Evolutionary conservation across 2,888 invertebrate species (phyloP).

Genomic region (Caenorhabditis parvicauda): DNA sequence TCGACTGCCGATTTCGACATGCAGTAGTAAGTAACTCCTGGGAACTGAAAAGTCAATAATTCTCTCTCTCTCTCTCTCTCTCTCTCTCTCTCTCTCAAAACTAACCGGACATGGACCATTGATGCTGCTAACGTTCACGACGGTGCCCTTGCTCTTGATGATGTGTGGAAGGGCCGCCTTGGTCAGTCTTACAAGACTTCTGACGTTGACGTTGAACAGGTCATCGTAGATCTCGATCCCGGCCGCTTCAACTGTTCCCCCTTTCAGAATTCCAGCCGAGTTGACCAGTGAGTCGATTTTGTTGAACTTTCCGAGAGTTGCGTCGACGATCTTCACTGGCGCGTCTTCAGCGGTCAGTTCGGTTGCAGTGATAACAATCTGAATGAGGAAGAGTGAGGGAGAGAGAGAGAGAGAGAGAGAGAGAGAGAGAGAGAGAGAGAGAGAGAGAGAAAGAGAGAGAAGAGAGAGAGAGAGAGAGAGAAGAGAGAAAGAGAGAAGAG

Average conservation of each 20-base stretch:
- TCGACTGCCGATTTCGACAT: slow-evolving; percentile 90
- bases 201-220: slow-evolving; percentile 79
- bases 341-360: slow-evolving; percentile 62
- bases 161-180: slow-evolving; percentile 57
- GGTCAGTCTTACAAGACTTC: slow-evolving; percentile 60
- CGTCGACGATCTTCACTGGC: slow-evolving; percentile 40
- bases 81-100: too few species aligned
- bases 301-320: slow-evolving; percentile 50
- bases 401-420: neutral
- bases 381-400: too few species aligned
- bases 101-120: slow-evolving; percentile 77
- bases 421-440: neutral
- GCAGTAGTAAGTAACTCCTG: slow-evolving; percentile 81
- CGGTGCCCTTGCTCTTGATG: slow-evolving; percentile 70
- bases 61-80: too few species aligned
- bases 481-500: too few species aligned
- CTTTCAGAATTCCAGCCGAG: slow-evolving; percentile 55
- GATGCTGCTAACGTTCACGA: slow-evolving; percentile 89
- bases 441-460: too few species aligned
- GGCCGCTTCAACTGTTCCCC: slow-evolving; percentile 46
- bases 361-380: slow-evolving; percentile 63
- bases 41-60: slow-evolving; percentile 70
- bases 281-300: slow-evolving; percentile 57
- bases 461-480: too few species aligned
- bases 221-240: slow-evolving; percentile 75